phyloP scores from a whole-genome alignment of 2,797 vertebrate genomes.

The Australoheros facetus region DNA sequence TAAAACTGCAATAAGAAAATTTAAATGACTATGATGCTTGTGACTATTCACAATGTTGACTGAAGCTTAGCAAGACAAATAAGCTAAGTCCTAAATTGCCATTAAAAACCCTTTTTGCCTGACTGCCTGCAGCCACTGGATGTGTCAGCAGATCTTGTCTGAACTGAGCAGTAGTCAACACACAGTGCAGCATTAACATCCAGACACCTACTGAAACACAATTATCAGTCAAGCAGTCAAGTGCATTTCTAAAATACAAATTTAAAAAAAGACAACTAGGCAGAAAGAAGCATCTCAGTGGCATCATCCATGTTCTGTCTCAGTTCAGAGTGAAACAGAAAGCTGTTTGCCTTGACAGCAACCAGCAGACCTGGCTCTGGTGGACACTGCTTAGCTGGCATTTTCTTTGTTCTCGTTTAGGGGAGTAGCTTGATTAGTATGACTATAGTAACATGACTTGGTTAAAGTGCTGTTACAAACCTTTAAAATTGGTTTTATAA shows the following conservation, averaged over 20 bases:
- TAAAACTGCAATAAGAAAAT: background rate
- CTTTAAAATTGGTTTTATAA: too few relatives aligned
- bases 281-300: background rate
- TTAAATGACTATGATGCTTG: background rate
- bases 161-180: background rate
- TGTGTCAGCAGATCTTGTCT: conserved; percentile 63
- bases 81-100: conserved; percentile 20
- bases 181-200: background rate
- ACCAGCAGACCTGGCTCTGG: conserved; percentile 54
- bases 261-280: too few relatives aligned
- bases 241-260: background rate
- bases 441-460: conserved; percentile 40
- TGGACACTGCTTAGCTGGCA: conserved; percentile 60
- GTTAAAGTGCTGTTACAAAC: conserved; percentile 4
- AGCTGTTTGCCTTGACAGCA: conserved; percentile 26
- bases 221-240: background rate
- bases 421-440: conserved; percentile 36
- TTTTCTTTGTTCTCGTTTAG: conserved; percentile 60
- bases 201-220: background rate
- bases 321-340: conserved; percentile 1
- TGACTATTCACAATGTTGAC: conserved; percentile 8
- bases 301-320: conserved; percentile 1
- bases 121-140: conserved; percentile 44
- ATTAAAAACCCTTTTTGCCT: conserved; percentile 51
- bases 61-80: conserved; percentile 34